Conservation (phyloP, 1,140 invertebrate genomes). For the Tetramorium parvispinum region DNA sequence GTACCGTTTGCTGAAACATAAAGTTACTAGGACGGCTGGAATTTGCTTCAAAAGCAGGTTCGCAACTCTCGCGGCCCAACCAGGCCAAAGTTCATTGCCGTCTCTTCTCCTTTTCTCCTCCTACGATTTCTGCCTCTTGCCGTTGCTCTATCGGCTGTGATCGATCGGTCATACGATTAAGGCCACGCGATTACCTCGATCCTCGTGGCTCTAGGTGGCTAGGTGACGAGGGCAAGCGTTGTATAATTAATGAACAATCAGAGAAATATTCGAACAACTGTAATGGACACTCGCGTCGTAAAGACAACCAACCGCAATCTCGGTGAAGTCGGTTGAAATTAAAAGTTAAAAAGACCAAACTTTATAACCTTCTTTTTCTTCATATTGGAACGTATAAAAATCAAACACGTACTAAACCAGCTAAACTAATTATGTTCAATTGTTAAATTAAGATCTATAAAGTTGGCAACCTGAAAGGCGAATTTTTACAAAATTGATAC, state of each 20-base stretch:
- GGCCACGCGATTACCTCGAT: constrained; percentile 71
- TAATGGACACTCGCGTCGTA: background rate
- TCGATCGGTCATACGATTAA: constrained; percentile 71
- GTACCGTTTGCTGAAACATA: constrained; percentile 32
- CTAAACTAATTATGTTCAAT: background rate
- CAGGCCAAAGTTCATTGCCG: constrained; percentile 57
- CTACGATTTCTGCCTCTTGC: constrained; percentile 22
- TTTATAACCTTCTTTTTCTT: background rate
- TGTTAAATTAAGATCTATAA: background rate
- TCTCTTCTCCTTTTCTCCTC: background rate
- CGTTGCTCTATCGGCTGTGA: constrained; percentile 56
- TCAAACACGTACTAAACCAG: no score
- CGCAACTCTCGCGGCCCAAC: constrained; percentile 13
- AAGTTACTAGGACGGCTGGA: constrained; percentile 25
- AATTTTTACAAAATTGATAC: no score
- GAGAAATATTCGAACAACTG: constrained; percentile 71
- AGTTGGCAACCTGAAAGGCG: no score
- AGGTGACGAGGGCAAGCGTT: constrained; percentile 66
- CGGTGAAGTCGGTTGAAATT: background rate
- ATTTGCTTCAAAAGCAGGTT: constrained; percentile 43
- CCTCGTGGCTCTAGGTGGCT: constrained; percentile 43
- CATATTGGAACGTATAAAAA: background rate
- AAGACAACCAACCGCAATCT: background rate
- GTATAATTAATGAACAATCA: constrained; percentile 76
- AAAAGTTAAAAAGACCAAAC: constrained; percentile 3